Evolutionary conservation across 2,797 vertebrate genomes (phyloP).

Genomic region (Protosalanx chinensis): DNA sequence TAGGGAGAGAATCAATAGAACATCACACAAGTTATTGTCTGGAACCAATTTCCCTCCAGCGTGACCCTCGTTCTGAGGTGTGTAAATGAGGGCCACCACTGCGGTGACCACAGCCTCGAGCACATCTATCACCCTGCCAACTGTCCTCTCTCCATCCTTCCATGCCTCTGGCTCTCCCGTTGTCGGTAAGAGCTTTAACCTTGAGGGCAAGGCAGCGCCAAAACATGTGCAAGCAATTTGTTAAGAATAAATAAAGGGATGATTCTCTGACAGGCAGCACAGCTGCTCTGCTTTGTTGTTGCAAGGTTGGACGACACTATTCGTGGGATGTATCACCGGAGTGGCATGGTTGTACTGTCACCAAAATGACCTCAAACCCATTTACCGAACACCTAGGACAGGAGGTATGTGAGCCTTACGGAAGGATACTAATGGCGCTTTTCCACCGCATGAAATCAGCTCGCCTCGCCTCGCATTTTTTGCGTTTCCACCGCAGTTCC

Average conservation of each 20-base stretch:
- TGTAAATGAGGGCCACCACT: slow-evolving; percentile 49
- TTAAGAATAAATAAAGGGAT: slow-evolving; percentile 67
- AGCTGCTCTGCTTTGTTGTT: slow-evolving; percentile 61
- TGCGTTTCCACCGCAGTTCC: no score
- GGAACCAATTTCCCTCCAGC: slow-evolving; percentile 62
- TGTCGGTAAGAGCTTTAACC: slow-evolving; percentile 51
- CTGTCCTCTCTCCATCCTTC: slow-evolving; percentile 22
- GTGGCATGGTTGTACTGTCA: slow-evolving; percentile 46
- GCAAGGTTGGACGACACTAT: slow-evolving; percentile 39
- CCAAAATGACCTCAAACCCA: slow-evolving; percentile 34
- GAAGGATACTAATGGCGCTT: slow-evolving; percentile 22
- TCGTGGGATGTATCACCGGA: slow-evolving; percentile 38
- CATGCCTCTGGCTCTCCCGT: slow-evolving; percentile 16
- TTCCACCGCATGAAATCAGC: no score
- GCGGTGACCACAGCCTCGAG: slow-evolving; percentile 41
- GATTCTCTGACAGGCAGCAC: slow-evolving; percentile 60
- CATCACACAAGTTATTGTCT: slow-evolving; percentile 41
- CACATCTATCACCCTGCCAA: slow-evolving; percentile 47
- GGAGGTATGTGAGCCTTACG: slow-evolving; percentile 1
- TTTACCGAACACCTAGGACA: not conserved
- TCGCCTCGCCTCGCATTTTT: no score
- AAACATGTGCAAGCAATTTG: slow-evolving; percentile 73
- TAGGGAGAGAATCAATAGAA: slow-evolving; percentile 33
- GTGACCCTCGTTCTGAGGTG: slow-evolving; percentile 51
- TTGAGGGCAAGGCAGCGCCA: slow-evolving; percentile 53